phyloP scores from a whole-genome alignment of 2,888 invertebrate species.

The Aspidiotus rigidus region DNA sequence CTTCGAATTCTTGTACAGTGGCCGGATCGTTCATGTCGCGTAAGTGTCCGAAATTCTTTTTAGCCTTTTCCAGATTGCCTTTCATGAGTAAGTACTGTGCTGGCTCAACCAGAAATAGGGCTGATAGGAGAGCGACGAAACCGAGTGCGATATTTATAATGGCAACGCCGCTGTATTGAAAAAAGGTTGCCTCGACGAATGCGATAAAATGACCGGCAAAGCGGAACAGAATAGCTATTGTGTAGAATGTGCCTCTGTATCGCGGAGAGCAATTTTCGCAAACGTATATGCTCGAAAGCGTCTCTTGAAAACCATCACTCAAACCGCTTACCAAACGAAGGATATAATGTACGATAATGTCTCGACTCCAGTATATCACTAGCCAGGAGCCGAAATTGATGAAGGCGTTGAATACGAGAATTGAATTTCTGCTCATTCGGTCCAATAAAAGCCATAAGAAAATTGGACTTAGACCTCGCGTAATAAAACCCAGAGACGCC shows the following conservation, averaged over 20 bases:
- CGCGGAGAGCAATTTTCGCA: slow-evolving; percentile 37
- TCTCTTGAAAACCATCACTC: slow-evolving; percentile 37
- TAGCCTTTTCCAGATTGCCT: not conserved
- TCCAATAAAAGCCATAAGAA: slow-evolving; percentile 10
- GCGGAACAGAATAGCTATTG: slow-evolving; percentile 37
- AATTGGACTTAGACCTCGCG: not conserved
- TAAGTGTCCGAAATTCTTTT: slow-evolving; percentile 13
- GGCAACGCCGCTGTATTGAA: slow-evolving; percentile 29
- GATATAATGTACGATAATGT: slow-evolving; percentile 31
- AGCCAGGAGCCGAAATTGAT: slow-evolving; percentile 5
- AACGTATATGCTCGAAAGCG: slow-evolving; percentile 37
- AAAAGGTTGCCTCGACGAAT: slow-evolving; percentile 36
- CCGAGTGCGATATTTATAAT: not conserved
- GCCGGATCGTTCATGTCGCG: not conserved
- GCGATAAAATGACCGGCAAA: slow-evolving; percentile 38
- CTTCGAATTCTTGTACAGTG: slow-evolving; percentile 4
- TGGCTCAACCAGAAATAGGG: slow-evolving; percentile 6
- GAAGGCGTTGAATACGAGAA: not conserved
- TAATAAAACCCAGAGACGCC: not conserved
- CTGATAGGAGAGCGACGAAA: not conserved
- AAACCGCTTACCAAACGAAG: slow-evolving; percentile 37
- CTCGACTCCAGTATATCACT: slow-evolving; percentile 7
- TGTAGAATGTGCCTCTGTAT: slow-evolving; percentile 37
- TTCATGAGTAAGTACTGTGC: slow-evolving; percentile 8
- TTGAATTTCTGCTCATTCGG: slow-evolving; percentile 12